Conservation (phyloP, 2,113 vertebrate species). For the Sakesphorus luctuosus region DNA sequence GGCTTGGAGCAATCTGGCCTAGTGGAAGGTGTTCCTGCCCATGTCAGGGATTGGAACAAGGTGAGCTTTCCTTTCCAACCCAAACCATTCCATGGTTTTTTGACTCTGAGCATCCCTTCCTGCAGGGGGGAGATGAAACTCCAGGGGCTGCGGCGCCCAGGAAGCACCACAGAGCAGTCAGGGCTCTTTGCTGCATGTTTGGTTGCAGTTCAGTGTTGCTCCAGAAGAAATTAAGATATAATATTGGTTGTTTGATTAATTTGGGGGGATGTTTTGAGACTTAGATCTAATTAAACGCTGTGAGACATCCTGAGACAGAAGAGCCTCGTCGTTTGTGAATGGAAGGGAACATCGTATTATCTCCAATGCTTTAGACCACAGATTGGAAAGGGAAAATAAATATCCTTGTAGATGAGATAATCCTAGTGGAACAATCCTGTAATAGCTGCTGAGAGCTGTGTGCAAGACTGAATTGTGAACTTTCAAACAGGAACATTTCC, state of each 20-base stretch:
- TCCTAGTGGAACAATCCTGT: neutral
- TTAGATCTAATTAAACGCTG: neutral
- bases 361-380: neutral
- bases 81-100: neutral
- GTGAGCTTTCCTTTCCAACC: neutral
- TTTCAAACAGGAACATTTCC: neutral
- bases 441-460: neutral
- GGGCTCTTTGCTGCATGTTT: neutral
- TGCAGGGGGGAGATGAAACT: fast-evolving
- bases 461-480: neutral
- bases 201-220: fast-evolving
- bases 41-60: neutral
- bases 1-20: neutral
- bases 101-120: neutral
- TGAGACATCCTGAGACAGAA: neutral
- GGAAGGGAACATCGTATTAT: neutral
- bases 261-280: neutral
- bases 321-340: neutral
- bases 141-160: fast-evolving
- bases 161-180: neutral
- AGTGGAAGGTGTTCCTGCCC: neutral
- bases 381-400: neutral
- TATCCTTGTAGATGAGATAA: neutral
- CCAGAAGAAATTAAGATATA: neutral
- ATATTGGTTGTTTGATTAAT: neutral